Evolutionary conservation across 2,888 invertebrate genomes (phyloP).

Genomic region (Dioctria rufipes): DNA sequence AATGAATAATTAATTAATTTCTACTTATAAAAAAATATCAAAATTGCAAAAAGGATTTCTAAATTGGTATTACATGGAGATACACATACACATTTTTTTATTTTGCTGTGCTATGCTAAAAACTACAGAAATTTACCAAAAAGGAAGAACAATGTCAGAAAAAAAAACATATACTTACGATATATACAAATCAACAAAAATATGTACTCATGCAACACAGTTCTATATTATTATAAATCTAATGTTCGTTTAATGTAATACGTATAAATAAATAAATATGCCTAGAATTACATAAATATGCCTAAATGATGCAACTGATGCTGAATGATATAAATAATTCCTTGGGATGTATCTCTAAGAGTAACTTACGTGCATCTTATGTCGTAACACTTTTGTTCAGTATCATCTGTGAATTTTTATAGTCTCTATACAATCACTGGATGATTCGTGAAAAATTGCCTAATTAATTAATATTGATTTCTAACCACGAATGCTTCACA

Average conservation of each 20-base stretch:
- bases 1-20: too few species aligned
- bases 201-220: neutral
- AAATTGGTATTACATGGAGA: too few species aligned
- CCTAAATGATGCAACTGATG: neutral
- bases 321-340: conserved; percentile 32
- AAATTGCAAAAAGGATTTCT: too few species aligned
- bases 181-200: conserved; percentile 29
- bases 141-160: neutral
- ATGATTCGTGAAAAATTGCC: too few species aligned
- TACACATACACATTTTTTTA: too few species aligned
- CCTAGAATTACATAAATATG: conserved; percentile 31
- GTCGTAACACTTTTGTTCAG: neutral
- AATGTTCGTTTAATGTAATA: neutral
- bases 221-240: neutral
- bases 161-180: conserved; percentile 16
- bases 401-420: neutral
- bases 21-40: too few species aligned
- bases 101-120: neutral
- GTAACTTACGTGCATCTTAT: too few species aligned
- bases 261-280: conserved; percentile 42
- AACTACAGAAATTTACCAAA: neutral
- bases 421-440: too few species aligned
- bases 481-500: conserved; percentile 10
- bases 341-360: neutral
- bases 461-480: neutral